A percentile compares a stretch with the other conserved stretches of the same genome.
These are phyloP conservation scores for Miltochrista miniata DNA, from an alignment of 2,888 invertebrate species.

Conservation along the genomic window DNA sequence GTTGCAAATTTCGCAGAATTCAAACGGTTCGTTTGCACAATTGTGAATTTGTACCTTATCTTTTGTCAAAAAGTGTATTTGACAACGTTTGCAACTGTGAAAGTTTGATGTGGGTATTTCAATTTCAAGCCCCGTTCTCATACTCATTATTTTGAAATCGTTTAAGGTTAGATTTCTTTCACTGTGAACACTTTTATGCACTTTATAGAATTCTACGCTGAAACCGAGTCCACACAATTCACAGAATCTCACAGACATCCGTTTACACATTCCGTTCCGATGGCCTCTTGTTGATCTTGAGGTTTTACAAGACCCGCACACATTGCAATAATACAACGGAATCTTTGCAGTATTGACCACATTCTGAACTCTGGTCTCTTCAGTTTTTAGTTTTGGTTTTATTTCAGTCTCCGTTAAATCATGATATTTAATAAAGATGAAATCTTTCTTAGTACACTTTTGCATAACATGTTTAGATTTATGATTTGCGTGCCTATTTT, in stretches of 20 bases:
- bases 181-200: conserved; percentile 26
- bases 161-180: conserved; percentile 21
- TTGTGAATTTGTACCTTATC: conserved; percentile 15
- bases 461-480: conserved; percentile 19
- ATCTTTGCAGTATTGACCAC: not conserved
- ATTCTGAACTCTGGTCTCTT: not conserved
- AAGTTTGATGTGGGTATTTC: conserved; percentile 37
- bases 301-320: conserved; percentile 23
- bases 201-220: not conserved
- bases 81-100: conserved; percentile 41
- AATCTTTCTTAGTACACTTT: conserved; percentile 25
- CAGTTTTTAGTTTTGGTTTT: not conserved
- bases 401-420: not conserved
- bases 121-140: conserved; percentile 24
- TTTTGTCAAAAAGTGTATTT: conserved; percentile 35
- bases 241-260: conserved; percentile 26
- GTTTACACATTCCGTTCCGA: conserved; percentile 11
- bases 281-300: conserved; percentile 4
- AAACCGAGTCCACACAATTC: conserved; percentile 47
- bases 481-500: conserved; percentile 20
- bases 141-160: conserved; percentile 38
- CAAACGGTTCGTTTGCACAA: conserved; percentile 26
- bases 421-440: conserved; percentile 24
- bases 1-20: conserved; percentile 40
- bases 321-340: conserved; percentile 22